These are phyloP conservation scores for Aurelia sp. DNA, from an alignment of 30 jellyfish, hydroid and myxozoan species.

Conservation along the genomic window DNA sequence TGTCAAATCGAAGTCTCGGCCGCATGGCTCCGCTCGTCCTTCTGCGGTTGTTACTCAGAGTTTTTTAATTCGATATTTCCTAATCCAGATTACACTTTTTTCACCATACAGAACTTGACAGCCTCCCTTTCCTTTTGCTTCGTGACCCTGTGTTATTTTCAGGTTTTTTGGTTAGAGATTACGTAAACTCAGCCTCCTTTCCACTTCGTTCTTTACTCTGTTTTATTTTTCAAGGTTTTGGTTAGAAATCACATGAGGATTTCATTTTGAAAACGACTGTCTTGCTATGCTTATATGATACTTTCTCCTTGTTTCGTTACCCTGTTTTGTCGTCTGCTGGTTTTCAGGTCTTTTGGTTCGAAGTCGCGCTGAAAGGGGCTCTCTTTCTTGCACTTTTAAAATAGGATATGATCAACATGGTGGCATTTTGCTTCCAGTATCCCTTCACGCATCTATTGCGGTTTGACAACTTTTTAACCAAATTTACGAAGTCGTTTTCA, in stretches of 20 bases:
- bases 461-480: no score
- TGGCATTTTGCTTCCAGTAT: no score
- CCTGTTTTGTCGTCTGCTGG: no score
- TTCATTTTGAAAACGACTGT: no score
- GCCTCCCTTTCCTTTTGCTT: not conserved
- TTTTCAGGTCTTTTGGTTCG: no score
- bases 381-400: no score
- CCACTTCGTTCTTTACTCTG: not conserved
- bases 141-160: not conserved
- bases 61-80: constrained; percentile 49
- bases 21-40: constrained; percentile 82
- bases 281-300: no score
- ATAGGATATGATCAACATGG: no score
- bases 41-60: constrained; percentile 77
- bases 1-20: constrained; percentile 66
- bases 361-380: no score
- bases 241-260: not conserved
- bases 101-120: not conserved
- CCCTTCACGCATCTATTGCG: no score
- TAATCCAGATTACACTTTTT: constrained; percentile 60
- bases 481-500: no score
- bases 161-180: not conserved
- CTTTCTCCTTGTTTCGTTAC: no score
- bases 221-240: not conserved
- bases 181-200: not conserved